Base-by-base conservation (phyloP, 2,113 vertebrate species). In the Epinephelus moara region DNA sequence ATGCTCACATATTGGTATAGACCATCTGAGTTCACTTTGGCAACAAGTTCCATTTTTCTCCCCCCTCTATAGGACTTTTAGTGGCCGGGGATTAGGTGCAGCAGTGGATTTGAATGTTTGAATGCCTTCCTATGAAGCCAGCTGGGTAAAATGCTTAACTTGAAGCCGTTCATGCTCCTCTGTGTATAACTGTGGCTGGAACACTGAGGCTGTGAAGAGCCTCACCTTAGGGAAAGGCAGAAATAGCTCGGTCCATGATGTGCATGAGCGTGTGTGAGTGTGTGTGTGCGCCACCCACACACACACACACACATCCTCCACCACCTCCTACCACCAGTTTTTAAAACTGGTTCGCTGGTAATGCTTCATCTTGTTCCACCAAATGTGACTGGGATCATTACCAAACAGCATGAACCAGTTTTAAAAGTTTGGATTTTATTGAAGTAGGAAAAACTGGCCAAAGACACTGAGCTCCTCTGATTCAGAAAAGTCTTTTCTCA, bases 141-240 rank as follows among this genome's bases (percentile, higher is more conserved):
- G 66, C 84, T 78, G 78, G 68, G 75, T 80, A 80, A 88, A 84
- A 70, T 80, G 76, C 86, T 85, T 70, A 66, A 75, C 85, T 78
- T 69, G 81, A 88, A 81, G 75, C 70, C n/a, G 80, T 79, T 87
- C 62, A 75, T 75, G 74, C 66, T 78, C 47, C 42, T 82, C 23
- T 73, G 64, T 86, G 78, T 82, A 23, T 66, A 70, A 78, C 70
- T 67, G 73, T 69, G 67, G 56, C 66, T 84, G 70, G 3, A 63
- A 37, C 76, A 68, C 50, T 30, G 57, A 60, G 53, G 78, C 77
- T 66, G 80, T 75, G 78, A 60, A 80, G 76, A 87, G 76, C 66
- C 49, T 86, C 84, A 88, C 89, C 82, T 80, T 53, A 21, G 64
- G 79, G 78, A 86, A 77, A 80, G 42, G 74, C 83, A 85, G 84